Evolutionary conservation across 2,113 vertebrate species (phyloP), one percentile per base, ranked within the genome.

Genomic region (Pelecanus crispus): DNA sequence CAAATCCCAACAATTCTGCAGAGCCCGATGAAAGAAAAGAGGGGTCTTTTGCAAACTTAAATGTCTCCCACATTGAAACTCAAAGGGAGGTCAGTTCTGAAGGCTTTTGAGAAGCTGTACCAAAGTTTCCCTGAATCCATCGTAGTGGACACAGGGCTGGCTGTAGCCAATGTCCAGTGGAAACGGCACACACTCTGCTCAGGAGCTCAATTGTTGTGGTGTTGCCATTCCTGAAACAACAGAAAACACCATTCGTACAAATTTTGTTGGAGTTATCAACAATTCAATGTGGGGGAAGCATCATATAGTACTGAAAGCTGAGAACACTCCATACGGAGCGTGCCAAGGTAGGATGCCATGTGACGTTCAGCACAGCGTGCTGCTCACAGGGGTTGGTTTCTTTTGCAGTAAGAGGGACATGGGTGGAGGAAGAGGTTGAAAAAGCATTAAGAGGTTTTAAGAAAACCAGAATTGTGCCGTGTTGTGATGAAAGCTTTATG

Each of bases 301-400:
- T 47, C 17, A 29, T 17, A 59, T 12, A 16, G 19, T 6, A 25
- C 26, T 14, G 59, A 47, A 83, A 49, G 42, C 56, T 50, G 49
- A 50, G 58, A 52, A 38, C 26, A 32, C 32, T 18, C 7, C 19
- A 0, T 24, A 16, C 13, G 0, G 0, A 26, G n/a, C 4, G 53
- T 59, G 74, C 50, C 19, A 17, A 47, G 56, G 50, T 59, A 13
- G 65, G 56, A 34, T 50, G 45, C 40, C 7, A 0, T 6, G 19
- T 3, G 24, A 6, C 14, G 49, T 34, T 25, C 29, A 34, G 22
- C 59, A 8, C 5, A 22, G 34, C 15, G 6, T 0, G 0, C 24
- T n/a, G 22, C 56, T 29, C 50, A 10, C 29, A 4, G 40, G 55
- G 34, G 0, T 13, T 18, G 40, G 25, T 47, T 58, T 80, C 14